These are phyloP conservation scores for Tursiops truncatus DNA, from an alignment of 2,113 vertebrate genomes.

Conservation along the genomic window DNA sequence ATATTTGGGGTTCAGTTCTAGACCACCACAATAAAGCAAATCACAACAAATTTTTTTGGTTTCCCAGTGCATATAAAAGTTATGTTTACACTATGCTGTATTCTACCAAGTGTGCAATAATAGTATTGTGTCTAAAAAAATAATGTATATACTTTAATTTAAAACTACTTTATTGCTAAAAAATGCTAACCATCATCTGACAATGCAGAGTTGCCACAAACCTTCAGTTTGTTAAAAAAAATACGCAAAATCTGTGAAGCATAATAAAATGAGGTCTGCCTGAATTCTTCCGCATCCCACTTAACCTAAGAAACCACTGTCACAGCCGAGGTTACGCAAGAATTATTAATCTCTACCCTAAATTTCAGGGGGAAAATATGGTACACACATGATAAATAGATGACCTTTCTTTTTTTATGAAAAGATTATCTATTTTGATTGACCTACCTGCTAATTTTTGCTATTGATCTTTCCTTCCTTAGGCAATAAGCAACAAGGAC, in stretches of 20 bases:
- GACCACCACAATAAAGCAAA: not conserved
- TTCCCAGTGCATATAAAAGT: not conserved
- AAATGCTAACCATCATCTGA: not conserved
- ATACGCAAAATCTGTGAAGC: not conserved
- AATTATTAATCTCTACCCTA: not conserved
- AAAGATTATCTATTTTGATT: conserved; percentile 20
- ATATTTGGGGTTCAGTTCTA: not conserved
- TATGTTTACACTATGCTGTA: not conserved
- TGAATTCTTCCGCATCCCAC: not conserved
- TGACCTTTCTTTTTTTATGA: not conserved
- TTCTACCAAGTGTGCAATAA: not conserved
- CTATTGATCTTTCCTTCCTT: conserved; percentile 50
- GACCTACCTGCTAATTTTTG: conserved; percentile 41
- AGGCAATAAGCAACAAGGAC: conserved; percentile 99
- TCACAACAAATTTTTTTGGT: not conserved
- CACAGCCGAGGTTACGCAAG: not conserved
- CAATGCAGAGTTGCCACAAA: not conserved
- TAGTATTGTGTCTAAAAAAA: not conserved
- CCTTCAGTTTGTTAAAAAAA: not conserved
- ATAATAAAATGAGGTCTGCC: not conserved
- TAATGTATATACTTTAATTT: not conserved
- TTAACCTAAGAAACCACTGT: not conserved
- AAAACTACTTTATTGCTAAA: not conserved
- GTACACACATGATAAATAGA: not conserved
- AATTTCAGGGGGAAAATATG: not conserved